These are phyloP conservation scores for Agelaius phoeniceus DNA, from an alignment of 2,113 vertebrate species.

Conservation along the genomic window DNA sequence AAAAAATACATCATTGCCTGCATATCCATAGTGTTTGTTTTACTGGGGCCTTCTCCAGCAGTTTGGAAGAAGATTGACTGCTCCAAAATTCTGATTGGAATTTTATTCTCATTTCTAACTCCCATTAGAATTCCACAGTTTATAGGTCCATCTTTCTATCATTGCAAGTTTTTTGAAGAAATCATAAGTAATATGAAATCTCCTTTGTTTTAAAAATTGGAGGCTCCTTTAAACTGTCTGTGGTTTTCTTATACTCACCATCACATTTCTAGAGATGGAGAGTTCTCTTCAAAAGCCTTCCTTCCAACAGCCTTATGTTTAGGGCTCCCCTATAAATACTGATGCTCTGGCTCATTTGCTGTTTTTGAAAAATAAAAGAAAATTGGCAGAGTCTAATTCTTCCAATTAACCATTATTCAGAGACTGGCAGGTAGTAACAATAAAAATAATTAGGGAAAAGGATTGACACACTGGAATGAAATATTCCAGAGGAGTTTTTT, in stretches of 20 bases:
- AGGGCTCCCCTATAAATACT: not conserved
- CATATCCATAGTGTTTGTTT: not conserved
- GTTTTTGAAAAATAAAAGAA: not conserved
- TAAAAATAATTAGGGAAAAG: not conserved
- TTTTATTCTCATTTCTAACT: not conserved
- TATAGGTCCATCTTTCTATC: not conserved
- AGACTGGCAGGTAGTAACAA: not conserved
- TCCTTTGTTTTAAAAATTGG: not conserved
- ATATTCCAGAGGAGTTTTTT: not conserved
- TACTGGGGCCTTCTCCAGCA: accelerated
- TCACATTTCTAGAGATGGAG: not conserved
- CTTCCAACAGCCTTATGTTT: not conserved
- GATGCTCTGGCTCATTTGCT: not conserved
- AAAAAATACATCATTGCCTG: not conserved
- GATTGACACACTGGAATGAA: not conserved
- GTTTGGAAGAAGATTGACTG: not conserved
- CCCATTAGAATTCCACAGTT: not conserved
- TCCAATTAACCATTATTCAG: not conserved
- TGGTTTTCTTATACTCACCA: not conserved
- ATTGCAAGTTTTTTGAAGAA: not conserved
- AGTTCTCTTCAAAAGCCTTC: not conserved
- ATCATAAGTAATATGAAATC: not conserved
- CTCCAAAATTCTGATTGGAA: not conserved
- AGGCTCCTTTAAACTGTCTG: not conserved
- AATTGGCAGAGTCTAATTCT: not conserved